These are phyloP conservation scores for Magallana nippona DNA, from an alignment of 2,888 invertebrate genomes.

Conservation along the genomic window DNA sequence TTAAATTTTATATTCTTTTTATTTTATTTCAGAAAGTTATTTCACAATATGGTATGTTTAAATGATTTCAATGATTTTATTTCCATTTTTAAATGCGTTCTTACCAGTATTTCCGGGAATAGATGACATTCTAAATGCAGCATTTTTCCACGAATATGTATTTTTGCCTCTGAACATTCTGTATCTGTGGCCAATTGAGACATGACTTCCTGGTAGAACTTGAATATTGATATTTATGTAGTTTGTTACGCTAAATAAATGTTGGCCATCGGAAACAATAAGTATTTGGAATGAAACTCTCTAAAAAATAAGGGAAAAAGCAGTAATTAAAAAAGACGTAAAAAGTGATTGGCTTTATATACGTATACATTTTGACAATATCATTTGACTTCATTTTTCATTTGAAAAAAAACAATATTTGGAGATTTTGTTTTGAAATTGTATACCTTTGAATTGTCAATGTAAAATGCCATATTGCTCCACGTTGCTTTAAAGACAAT, in stretches of 20 bases:
- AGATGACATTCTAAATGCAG: not conserved
- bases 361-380: too few relatives aligned
- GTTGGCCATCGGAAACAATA: not conserved
- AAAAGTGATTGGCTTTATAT: too few relatives aligned
- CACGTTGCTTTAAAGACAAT: not conserved
- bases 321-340: too few relatives aligned
- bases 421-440: too few relatives aligned
- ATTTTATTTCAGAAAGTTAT: too few relatives aligned
- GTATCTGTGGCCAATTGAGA: slow-evolving; percentile 12
- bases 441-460: not conserved
- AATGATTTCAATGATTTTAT: too few relatives aligned
- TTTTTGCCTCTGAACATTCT: not conserved
- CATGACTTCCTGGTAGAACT: not conserved
- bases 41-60: too few relatives aligned
- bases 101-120: not conserved
- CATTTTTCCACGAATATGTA: not conserved
- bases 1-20: too few relatives aligned
- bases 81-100: not conserved
- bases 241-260: not conserved
- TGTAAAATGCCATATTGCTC: not conserved
- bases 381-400: too few relatives aligned
- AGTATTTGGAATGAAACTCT: not conserved
- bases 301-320: too few relatives aligned
- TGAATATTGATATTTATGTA: not conserved
- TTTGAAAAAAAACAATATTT: too few relatives aligned